Percentiles rank a stretch among this genome's conserved stretches.
phyloP scores from a whole-genome alignment of 1,140 invertebrate species.

The Drosophila lowei region DNA sequence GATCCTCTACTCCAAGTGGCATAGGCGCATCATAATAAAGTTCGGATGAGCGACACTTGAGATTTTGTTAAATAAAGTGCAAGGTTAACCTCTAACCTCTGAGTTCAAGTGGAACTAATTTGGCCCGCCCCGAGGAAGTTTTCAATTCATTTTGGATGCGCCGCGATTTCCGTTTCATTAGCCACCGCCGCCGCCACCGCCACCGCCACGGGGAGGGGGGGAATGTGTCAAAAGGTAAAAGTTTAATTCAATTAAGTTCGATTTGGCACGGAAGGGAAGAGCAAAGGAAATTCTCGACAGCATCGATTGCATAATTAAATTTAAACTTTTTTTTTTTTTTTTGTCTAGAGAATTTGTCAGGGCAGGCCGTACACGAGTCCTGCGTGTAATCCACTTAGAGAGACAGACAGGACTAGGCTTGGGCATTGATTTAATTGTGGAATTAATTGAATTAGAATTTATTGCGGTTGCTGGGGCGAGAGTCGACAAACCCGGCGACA shows the following conservation, averaged over 20 bases:
- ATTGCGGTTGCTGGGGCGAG: constrained; percentile 4
- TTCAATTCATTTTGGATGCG: constrained; percentile 34
- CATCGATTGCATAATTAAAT: constrained; percentile 61
- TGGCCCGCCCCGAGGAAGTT: constrained; percentile 10
- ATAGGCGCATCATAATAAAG: constrained; percentile 43
- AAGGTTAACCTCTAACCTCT: constrained; percentile 19
- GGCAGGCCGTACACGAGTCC: too few species aligned
- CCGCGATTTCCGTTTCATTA: constrained; percentile 59
- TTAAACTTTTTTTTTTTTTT: constrained; percentile 15
- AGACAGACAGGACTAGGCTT: neutral
- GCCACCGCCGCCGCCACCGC: constrained; percentile 1
- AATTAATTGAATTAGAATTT: constrained; percentile 29
- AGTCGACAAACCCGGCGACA: constrained; percentile 15
- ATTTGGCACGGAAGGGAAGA: constrained; percentile 3
- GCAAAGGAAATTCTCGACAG: constrained; percentile 6
- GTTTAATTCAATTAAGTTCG: constrained; percentile 69
- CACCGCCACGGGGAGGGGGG: too few species aligned
- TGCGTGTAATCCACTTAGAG: constrained; percentile 2
- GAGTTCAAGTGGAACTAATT: constrained; percentile 42
- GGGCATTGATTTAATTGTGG: constrained; percentile 5
- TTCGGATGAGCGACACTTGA: constrained; percentile 25
- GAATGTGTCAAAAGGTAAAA: constrained; percentile 62
- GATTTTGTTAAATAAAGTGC: constrained; percentile 24
- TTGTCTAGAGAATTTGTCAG: too few species aligned
- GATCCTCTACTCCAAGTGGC: constrained; percentile 74